These are phyloP conservation scores for Anoplophora glabripennis DNA, from an alignment of 1,140 invertebrate species.

Conservation along the genomic window DNA sequence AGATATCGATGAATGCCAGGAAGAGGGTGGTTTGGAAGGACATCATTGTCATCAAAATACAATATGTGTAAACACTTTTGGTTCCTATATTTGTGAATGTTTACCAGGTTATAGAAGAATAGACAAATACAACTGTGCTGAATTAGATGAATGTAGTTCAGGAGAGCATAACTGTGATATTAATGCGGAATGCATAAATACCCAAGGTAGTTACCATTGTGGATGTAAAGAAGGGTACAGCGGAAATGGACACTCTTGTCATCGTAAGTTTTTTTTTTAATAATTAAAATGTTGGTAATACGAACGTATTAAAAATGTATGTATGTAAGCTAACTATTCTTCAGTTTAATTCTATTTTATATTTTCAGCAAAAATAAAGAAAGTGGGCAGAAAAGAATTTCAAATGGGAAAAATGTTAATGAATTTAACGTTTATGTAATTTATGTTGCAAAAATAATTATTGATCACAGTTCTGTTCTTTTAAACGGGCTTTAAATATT, in stretches of 20 bases:
- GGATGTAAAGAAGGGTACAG: constrained; percentile 76
- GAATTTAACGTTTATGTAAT: no score
- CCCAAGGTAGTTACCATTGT: constrained; percentile 81
- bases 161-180: constrained; percentile 70
- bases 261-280: constrained; percentile 72
- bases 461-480: no score
- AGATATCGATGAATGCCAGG: constrained; percentile 82
- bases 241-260: constrained; percentile 78
- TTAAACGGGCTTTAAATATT: no score
- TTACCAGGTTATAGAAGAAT: constrained; percentile 72
- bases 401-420: no score
- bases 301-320: no score
- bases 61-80: constrained; percentile 73
- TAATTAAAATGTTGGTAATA: no score
- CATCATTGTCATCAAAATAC: constrained; percentile 81
- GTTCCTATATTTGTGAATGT: constrained; percentile 80
- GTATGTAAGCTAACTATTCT: no score
- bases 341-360: no score
- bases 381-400: no score
- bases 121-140: constrained; percentile 77
- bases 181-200: constrained; percentile 81
- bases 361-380: no score
- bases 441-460: no score
- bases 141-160: constrained; percentile 74
- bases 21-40: constrained; percentile 68